Evolutionary conservation across 2,797 vertebrate species (phyloP).

Genomic region (Fistularia commersonii): DNA sequence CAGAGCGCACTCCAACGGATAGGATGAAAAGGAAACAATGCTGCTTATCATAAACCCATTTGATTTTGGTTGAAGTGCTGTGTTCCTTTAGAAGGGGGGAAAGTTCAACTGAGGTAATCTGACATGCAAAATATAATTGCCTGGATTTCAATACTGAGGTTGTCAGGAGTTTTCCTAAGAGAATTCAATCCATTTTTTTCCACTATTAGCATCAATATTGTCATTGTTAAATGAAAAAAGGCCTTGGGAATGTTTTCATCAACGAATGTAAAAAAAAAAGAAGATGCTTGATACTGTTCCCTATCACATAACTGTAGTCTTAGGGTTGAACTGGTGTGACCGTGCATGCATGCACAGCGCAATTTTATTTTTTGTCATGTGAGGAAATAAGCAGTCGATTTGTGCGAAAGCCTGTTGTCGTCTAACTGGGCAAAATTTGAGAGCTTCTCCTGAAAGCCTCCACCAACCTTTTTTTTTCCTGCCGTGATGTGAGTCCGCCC

Average conservation of each 20-base stretch:
- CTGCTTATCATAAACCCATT: too few species aligned
- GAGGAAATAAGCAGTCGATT: too few species aligned
- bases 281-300: background rate
- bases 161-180: slow-evolving; percentile 18
- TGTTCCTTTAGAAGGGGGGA: background rate
- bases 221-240: background rate
- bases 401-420: too few species aligned
- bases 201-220: background rate
- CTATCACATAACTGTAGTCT: slow-evolving; percentile 1
- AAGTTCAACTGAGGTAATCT: slow-evolving; percentile 36
- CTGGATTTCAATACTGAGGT: slow-evolving; percentile 32
- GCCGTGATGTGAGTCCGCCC: too few species aligned
- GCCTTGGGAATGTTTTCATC: background rate
- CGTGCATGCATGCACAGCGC: background rate
- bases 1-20: too few species aligned
- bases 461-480: too few species aligned
- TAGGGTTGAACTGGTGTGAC: background rate
- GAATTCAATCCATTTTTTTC: background rate
- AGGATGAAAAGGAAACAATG: too few species aligned
- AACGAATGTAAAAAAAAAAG: background rate
- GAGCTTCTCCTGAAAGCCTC: too few species aligned
- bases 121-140: slow-evolving; percentile 19
- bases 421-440: too few species aligned
- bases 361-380: background rate
- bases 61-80: too few species aligned